Evolutionary conservation across 2,113 vertebrate genomes (phyloP), one percentile per base, ranked within the genome.

Genomic region (Coptodon rendalli): DNA sequence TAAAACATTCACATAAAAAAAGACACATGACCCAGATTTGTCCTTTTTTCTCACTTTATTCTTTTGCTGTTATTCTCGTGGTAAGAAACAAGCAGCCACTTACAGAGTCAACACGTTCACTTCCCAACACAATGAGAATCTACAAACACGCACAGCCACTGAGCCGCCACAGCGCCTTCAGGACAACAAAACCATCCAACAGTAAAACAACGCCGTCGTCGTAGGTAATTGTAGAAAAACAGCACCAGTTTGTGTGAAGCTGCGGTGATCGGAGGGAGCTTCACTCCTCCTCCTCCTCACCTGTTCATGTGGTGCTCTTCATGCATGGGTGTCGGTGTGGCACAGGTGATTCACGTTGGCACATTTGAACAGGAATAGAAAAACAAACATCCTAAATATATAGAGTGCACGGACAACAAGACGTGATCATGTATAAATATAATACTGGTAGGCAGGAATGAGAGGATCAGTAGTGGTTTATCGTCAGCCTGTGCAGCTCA

Each of bases 51-150:
- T 68, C 66, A 83, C 45, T 95, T 95, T 95, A 94, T 89, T 95
- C 7, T 61, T 92, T 95, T 91, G 83, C 83, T 76, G 86, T 95
- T 93, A 93, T 81, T 94, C 53, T 88, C 87, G 95, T 96, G 93
- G 90, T 96, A 96, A 96, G 94, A 96, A 96, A 96, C 95, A 94
- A 96, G 94, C 94, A 95, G 95, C 94, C 93, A 96, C 91, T 68
- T 96, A 95, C 73, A 94, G 91, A 93, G 89, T 95, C 90, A 94
- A 94, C 93, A 94, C 87, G 90, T 95, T 96, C 92, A 96, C 93
- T 94, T 90, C 94, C 95, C 93, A 95, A 94, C 94, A 96, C 95
- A 84, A 96, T 93, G 89, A 94, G 38, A 93, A 92, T 94, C 90
- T 91, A 96, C 94, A 94, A 93, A 95, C 94, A 94, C 92, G 84